phyloP scores from a whole-genome alignment of 2,888 invertebrate genomes.

The Spodoptera littoralis region DNA sequence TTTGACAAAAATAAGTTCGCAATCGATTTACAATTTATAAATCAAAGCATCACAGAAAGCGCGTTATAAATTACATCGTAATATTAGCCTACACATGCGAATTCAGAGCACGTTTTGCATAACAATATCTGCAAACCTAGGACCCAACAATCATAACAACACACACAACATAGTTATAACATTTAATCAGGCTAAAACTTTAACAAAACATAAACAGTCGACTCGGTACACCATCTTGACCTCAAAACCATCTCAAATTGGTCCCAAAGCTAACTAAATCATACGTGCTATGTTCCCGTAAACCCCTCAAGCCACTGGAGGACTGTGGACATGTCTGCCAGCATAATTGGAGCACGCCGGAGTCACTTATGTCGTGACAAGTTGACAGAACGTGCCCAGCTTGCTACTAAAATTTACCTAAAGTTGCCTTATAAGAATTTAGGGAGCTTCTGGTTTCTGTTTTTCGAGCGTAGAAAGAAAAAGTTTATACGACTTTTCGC shows the following conservation, averaged over 20 bases:
- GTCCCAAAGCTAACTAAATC: conserved; percentile 58
- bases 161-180: conserved; percentile 14
- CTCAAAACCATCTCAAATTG: conserved; percentile 55
- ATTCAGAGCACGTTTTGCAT: background rate
- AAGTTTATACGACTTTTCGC: conserved; percentile 18
- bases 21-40: no score
- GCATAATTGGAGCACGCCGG: conserved; percentile 61
- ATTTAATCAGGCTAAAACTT: conserved; percentile 30
- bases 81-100: no score
- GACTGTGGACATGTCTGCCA: conserved; percentile 57
- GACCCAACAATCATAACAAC: conserved; percentile 13
- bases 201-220: conserved; percentile 38
- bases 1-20: no score
- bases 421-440: conserved; percentile 52
- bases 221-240: conserved; percentile 53
- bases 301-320: conserved; percentile 55
- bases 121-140: conserved; percentile 16
- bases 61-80: no score
- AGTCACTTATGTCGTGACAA: conserved; percentile 60
- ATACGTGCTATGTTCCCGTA: conserved; percentile 58
- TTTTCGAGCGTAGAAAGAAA: conserved; percentile 21
- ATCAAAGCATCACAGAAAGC: no score
- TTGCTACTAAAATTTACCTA: conserved; percentile 57
- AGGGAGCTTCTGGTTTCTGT: conserved; percentile 18
- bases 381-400: conserved; percentile 59